A percentile compares a stretch with the other conserved stretches of the same genome.
These are phyloP conservation scores for Eurystomus glaucurus DNA, from an alignment of 2,797 vertebrate genomes.

Conservation along the genomic window DNA sequence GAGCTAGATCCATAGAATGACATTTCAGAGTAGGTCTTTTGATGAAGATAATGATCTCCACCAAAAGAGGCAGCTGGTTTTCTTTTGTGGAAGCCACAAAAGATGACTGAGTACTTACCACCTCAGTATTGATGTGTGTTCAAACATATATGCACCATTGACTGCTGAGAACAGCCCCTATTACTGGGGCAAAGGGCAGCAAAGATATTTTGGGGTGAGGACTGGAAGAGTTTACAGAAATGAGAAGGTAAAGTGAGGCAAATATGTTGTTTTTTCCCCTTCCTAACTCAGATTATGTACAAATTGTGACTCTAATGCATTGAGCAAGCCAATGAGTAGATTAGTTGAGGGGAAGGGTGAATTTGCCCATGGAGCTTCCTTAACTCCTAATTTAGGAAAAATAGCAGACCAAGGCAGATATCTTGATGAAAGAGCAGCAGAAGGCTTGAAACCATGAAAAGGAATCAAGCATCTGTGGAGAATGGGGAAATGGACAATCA, in stretches of 20 bases:
- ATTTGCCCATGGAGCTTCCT: neutral
- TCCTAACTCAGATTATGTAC: neutral
- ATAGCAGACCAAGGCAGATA: neutral
- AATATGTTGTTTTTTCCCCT: neutral
- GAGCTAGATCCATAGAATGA: neutral
- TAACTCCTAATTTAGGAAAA: neutral
- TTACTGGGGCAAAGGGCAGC: neutral
- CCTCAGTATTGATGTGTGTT: neutral
- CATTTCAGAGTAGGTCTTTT: neutral
- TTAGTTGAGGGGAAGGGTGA: neutral
- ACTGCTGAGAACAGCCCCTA: neutral
- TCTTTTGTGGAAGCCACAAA: neutral
- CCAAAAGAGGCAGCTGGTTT: neutral
- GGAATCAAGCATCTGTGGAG: neutral
- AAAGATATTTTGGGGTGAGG: neutral
- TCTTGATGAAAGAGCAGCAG: neutral
- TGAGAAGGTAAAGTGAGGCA: neutral
- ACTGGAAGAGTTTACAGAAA: neutral
- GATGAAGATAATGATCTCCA: neutral
- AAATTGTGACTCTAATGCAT: neutral
- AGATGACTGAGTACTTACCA: rapidly evolving
- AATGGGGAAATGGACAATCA: neutral
- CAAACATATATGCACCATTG: neutral
- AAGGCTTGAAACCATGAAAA: neutral
- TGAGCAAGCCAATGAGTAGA: neutral